These are phyloP conservation scores for Drosophila neonasuta DNA, from an alignment of 2,888 invertebrate species.

Conservation along the genomic window DNA sequence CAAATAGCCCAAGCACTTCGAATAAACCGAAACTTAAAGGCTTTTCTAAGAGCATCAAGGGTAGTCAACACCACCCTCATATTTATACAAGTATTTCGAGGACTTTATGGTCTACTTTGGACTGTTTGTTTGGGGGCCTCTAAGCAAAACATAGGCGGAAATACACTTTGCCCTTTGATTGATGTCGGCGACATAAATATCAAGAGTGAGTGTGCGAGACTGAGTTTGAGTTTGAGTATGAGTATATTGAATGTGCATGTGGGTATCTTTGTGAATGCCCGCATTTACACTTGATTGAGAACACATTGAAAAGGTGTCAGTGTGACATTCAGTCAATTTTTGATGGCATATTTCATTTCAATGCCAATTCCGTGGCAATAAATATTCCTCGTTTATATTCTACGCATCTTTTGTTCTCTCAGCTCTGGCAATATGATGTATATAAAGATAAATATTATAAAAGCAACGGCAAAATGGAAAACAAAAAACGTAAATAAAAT, in stretches of 20 bases:
- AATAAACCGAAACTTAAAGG: conserved; percentile 35
- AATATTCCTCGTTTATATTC: conserved; percentile 58
- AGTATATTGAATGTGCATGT: conserved; percentile 7
- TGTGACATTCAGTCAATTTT: conserved; percentile 67
- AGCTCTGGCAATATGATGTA: neutral
- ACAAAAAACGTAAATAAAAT: conserved; percentile 17
- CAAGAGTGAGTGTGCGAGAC: neutral
- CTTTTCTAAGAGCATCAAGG: conserved; percentile 24
- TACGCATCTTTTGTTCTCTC: conserved; percentile 29
- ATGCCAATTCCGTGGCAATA: conserved; percentile 63
- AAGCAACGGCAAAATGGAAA: conserved; percentile 40
- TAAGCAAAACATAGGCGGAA: conserved; percentile 35
- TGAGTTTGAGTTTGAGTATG: conserved; percentile 10
- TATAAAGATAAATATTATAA: conserved; percentile 70
- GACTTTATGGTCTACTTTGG: conserved; percentile 40
- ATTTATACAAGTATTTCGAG: conserved; percentile 12
- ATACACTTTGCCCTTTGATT: conserved; percentile 66
- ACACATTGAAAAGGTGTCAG: conserved; percentile 67
- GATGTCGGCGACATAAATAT: conserved; percentile 63
- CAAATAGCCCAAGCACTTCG: conserved; percentile 24
- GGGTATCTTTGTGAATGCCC: conserved; percentile 36
- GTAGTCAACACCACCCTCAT: conserved; percentile 8
- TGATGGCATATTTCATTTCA: conserved; percentile 73
- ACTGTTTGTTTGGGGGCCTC: conserved; percentile 43
- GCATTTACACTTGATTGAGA: conserved; percentile 68